Conservation (phyloP, 2,113 vertebrate species). For the Eretmochelys imbricata region DNA sequence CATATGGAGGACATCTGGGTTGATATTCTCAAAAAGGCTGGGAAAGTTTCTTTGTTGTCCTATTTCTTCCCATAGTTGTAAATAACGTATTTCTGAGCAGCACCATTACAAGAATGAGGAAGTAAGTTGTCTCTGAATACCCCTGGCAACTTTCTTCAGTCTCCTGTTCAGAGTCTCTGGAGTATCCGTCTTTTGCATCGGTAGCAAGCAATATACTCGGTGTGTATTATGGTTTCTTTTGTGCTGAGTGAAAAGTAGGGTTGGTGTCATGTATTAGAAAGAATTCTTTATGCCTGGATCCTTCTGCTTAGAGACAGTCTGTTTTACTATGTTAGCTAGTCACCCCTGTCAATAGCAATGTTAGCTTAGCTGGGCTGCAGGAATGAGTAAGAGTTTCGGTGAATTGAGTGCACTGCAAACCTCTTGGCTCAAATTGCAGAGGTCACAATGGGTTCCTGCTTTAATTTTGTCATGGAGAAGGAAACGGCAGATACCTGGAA, state of each 20-base stretch:
- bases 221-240: accelerated
- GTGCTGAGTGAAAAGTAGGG: accelerated
- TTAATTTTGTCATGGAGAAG: background rate
- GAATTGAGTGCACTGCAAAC: background rate
- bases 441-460: background rate
- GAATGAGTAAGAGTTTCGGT: background rate
- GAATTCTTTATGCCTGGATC: background rate
- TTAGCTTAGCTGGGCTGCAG: accelerated
- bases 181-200: accelerated
- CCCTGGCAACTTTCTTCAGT: background rate
- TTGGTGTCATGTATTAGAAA: accelerated
- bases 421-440: background rate
- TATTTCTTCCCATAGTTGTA: background rate
- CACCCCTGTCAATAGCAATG: background rate
- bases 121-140: background rate
- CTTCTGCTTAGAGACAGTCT: background rate
- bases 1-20: accelerated
- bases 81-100: background rate
- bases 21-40: background rate
- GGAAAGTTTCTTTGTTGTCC: background rate
- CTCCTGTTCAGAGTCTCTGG: accelerated
- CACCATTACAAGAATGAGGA: background rate
- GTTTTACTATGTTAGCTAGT: background rate
- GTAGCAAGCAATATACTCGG: accelerated
- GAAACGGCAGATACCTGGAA: constrained; percentile 21